Conservation (phyloP, 2,113 vertebrate species). For the Lucifuga dentata region DNA sequence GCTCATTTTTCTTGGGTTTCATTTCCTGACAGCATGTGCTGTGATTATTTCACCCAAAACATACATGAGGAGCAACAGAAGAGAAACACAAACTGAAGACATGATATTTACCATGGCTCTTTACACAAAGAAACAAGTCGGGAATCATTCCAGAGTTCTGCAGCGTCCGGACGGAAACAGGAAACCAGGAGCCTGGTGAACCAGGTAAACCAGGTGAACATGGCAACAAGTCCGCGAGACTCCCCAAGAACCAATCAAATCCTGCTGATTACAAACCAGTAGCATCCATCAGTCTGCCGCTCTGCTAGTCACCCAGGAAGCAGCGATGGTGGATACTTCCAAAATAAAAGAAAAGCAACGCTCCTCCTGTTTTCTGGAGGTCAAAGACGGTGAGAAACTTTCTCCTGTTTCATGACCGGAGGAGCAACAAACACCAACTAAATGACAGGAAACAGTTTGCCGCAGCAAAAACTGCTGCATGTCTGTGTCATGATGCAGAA, state of each 20-base stretch:
- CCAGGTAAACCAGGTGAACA: slow-evolving; percentile 78
- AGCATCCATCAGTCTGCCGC: slow-evolving; percentile 66
- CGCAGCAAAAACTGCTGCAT: slow-evolving; percentile 78
- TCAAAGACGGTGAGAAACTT: slow-evolving; percentile 65
- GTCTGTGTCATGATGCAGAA: slow-evolving; percentile 61
- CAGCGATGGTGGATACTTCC: slow-evolving; percentile 55
- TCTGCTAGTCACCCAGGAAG: slow-evolving; percentile 69
- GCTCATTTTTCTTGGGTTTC: slow-evolving; percentile 83
- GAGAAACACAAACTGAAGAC: slow-evolving; percentile 83
- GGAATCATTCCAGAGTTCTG: slow-evolving; percentile 70
- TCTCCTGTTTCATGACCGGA: slow-evolving; percentile 72
- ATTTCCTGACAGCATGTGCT: slow-evolving; percentile 78
- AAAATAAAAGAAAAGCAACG: slow-evolving; percentile 53
- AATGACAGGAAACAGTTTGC: no score
- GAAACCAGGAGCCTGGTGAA: slow-evolving; percentile 63
- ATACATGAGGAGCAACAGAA: slow-evolving; percentile 74
- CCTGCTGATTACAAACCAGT: slow-evolving; percentile 36
- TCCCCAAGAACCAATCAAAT: slow-evolving; percentile 58
- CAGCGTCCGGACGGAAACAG: slow-evolving; percentile 52
- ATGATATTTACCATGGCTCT: slow-evolving; percentile 85
- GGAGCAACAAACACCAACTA: slow-evolving; percentile 29
- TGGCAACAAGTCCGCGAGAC: slow-evolving; percentile 61
- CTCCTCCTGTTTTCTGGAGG: slow-evolving; percentile 29
- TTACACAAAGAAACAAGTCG: slow-evolving; percentile 83
- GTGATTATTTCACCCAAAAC: slow-evolving; percentile 77